Percentiles rank a stretch among this genome's conserved stretches.
These are phyloP conservation scores for Proterorhinus semilunaris DNA, from an alignment of 2,113 vertebrate genomes.

Conservation along the genomic window DNA sequence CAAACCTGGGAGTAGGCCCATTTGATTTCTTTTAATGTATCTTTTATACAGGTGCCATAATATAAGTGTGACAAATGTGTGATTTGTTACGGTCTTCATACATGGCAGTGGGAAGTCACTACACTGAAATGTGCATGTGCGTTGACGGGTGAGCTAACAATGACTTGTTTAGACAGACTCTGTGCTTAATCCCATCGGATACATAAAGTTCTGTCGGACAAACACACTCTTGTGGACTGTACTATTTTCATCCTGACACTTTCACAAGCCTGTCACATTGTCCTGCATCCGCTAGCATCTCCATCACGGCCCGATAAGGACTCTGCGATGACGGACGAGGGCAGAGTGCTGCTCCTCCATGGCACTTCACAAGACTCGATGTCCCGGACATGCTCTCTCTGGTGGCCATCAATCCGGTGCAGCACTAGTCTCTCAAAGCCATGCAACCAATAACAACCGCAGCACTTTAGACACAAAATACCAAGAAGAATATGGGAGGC, in stretches of 20 bases:
- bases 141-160: constrained; percentile 1
- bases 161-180: not conserved
- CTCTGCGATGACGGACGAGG: constrained; percentile 62
- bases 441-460: constrained; percentile 49
- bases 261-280: constrained; percentile 42
- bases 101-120: not conserved
- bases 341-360: constrained; percentile 42
- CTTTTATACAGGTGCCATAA: no score
- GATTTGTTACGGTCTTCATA: no score
- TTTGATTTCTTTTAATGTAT: no score
- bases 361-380: constrained; percentile 49
- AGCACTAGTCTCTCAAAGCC: constrained; percentile 42
- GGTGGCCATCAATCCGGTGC: constrained; percentile 59
- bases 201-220: constrained; percentile 19
- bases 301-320: constrained; percentile 66
- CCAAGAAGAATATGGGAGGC: constrained; percentile 36
- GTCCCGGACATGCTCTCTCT: constrained; percentile 53
- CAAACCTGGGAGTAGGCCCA: no score
- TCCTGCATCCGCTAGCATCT: constrained; percentile 53
- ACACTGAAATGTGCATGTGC: not conserved
- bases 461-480: constrained; percentile 49
- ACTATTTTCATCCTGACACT: constrained; percentile 37
- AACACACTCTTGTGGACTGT: constrained; percentile 18
- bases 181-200: constrained; percentile 2
- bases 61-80: no score